phyloP scores from a whole-genome alignment of 2,888 invertebrate species.

The Alitta virens region DNA sequence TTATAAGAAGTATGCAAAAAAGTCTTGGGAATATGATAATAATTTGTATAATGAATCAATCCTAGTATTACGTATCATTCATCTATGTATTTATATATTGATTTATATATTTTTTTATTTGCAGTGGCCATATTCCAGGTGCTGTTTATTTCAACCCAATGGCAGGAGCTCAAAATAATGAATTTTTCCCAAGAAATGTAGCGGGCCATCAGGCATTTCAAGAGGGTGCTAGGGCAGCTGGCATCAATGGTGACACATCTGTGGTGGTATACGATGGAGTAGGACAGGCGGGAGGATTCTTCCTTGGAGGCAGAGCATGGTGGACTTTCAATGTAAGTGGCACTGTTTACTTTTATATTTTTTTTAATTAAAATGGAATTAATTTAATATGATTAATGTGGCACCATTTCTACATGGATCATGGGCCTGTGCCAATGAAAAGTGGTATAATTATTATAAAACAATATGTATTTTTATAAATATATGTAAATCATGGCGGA shows the following conservation, averaged over 20 bases:
- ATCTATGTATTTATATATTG: not conserved
- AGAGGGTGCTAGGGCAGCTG: conserved; percentile 28
- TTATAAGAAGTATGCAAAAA: conserved; percentile 29
- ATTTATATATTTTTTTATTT: not conserved
- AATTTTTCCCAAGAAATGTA: conserved; percentile 35
- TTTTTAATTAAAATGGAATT: too few species aligned
- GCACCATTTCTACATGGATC: too few species aligned
- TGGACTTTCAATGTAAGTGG: conserved; percentile 40
- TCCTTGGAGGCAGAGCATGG: conserved; percentile 40
- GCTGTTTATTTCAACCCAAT: conserved; percentile 36
- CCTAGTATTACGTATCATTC: not conserved
- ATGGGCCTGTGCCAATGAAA: too few species aligned
- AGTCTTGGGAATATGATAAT: not conserved
- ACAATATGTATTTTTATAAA: too few species aligned
- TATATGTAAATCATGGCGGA: too few species aligned
- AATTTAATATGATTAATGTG: too few species aligned
- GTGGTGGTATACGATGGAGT: conserved; percentile 40
- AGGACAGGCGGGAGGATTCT: conserved; percentile 36
- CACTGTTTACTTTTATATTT: too few species aligned
- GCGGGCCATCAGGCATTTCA: conserved; percentile 33
- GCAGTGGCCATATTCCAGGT: conserved; percentile 37
- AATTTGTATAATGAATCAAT: not conserved
- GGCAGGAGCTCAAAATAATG: conserved; percentile 28
- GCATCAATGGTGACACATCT: conserved; percentile 32
- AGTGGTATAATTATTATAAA: too few species aligned